Conservation (phyloP, 2,888 invertebrate genomes). For the Deroplatys truncata region DNA sequence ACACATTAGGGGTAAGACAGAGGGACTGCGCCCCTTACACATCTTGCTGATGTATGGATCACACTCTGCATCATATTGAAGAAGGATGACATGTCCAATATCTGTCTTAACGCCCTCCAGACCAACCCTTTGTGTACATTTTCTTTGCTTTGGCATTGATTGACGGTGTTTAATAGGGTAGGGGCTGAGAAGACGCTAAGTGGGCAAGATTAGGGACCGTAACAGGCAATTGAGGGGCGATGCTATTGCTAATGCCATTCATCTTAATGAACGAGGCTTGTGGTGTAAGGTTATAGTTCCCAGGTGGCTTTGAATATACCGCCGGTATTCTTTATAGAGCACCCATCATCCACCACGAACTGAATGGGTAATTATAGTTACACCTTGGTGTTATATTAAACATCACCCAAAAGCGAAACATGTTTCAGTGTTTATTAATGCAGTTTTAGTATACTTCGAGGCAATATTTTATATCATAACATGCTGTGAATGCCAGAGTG, state of each 20-base stretch:
- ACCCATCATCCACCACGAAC: not conserved
- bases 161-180: not conserved
- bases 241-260: not conserved
- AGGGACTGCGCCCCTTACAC: not conserved
- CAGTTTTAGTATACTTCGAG: too few species aligned
- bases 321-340: not conserved
- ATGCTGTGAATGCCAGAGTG: too few species aligned
- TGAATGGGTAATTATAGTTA: too few species aligned
- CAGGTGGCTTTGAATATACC: not conserved
- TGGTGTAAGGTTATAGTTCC: not conserved
- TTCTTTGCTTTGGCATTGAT: not conserved
- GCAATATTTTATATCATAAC: too few species aligned
- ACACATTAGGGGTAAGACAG: not conserved
- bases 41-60: not conserved
- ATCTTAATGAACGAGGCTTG: not conserved
- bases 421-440: too few species aligned
- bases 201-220: not conserved
- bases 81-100: conserved; percentile 14
- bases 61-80: not conserved
- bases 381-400: too few species aligned
- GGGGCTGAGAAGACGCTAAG: not conserved
- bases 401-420: too few species aligned
- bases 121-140: conserved; percentile 6
- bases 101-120: not conserved
- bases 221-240: not conserved